A percentile compares a stretch with the other conserved stretches of the same genome.
Evolutionary conservation across 2,888 invertebrate species (phyloP).

Genomic region (Rhimphoctona megacephalus): DNA sequence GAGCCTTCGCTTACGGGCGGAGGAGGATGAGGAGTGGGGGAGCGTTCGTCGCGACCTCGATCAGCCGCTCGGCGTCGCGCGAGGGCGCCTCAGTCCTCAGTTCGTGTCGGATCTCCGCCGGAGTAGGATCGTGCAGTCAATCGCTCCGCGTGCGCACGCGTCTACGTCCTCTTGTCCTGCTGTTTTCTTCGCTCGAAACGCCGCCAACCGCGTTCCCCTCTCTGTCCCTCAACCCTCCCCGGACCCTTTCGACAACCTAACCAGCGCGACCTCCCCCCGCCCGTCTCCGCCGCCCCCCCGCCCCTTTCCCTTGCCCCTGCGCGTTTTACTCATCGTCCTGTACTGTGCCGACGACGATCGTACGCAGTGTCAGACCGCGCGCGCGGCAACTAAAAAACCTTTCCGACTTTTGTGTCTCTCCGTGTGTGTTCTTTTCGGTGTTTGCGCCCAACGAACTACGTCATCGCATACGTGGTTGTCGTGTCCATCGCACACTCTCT

Average conservation of each 20-base stretch:
- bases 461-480: constrained; percentile 47
- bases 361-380: constrained; percentile 39
- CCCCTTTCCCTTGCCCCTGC: constrained; percentile 2
- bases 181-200: constrained; percentile 71
- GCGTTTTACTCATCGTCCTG: background rate
- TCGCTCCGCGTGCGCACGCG: constrained; percentile 68
- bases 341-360: constrained; percentile 8
- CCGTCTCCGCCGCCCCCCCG: background rate
- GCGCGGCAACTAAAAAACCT: constrained; percentile 51
- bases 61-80: constrained; percentile 76
- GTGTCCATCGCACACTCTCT: constrained; percentile 34
- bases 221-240: constrained; percentile 37
- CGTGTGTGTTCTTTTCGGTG: constrained; percentile 5
- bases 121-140: constrained; percentile 74
- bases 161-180: constrained; percentile 63
- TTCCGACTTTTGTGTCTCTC: constrained; percentile 7
- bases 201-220: constrained; percentile 59
- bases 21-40: constrained; percentile 37
- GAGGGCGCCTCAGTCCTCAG: constrained; percentile 73
- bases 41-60: constrained; percentile 76
- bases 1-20: constrained; percentile 23
- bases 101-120: constrained; percentile 82
- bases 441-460: constrained; percentile 5
- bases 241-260: constrained; percentile 22
- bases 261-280: constrained; percentile 24